Base-by-base conservation (phyloP, 2,888 invertebrate genomes). In the Magallana nippona region DNA sequence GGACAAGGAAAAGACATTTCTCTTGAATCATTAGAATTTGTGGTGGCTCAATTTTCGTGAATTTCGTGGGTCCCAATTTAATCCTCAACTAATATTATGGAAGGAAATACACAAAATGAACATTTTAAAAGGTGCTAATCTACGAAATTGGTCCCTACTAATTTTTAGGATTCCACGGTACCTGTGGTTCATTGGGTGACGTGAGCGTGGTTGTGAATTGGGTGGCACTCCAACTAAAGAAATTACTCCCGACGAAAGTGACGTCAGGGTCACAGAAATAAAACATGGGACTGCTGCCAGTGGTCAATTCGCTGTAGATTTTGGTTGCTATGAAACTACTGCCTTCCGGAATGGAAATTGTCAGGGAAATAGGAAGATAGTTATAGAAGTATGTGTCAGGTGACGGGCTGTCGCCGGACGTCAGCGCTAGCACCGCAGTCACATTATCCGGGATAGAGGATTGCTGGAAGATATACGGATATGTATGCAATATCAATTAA, bases 241-340 rank as follows among this genome's bases (percentile, higher is more conserved):
- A 27, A 71, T 71, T 71, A 71, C 15, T 71, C 15, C 71, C 71
- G 15, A 71, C 71, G 15, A 71, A 71, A 15, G 71, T 71, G 11
- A 71, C 71, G 32, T 71, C 71, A 15, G 71, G 71, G 27, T 71
- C 71, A 71, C 71, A 71, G 71, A 71, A 71, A 32, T 15, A 71
- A 71, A 71, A 71, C 27, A 27, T 71, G 11, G 71, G 71, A 71
- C 71, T 71, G 71, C 32, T 71, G 5, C 13, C 13, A 22, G 10
- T 15, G 11, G 71, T 71, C 3, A 22, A 1, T 15, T 71, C 71
- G 15, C 71, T 71, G 71, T 27, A 22, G 13, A 71, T 27, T 71
- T 71, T 71, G 13, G 27, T 22, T 15, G 27, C 22, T 32, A 71
- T 13, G 15, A 71, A 71, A 71, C 27, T 71, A 27, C 71, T 71